Evolutionary conservation across 2,888 invertebrate species (phyloP).

Genomic region (Conistra vaccinii): DNA sequence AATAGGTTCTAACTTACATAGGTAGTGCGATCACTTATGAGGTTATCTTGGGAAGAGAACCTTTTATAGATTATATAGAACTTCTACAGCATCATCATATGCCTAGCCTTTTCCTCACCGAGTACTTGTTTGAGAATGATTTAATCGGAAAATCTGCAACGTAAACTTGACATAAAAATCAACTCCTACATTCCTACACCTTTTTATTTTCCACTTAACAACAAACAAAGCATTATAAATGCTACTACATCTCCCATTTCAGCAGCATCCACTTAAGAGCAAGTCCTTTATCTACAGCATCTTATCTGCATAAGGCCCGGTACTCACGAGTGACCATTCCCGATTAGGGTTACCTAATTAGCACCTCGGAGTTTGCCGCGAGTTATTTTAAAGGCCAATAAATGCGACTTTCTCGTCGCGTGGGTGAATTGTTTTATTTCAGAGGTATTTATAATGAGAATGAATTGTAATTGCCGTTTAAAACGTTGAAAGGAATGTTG

Average conservation of each 20-base stretch:
- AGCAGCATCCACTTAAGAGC: slow-evolving; percentile 43
- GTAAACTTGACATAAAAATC: background rate
- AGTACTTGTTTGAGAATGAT: too few species aligned
- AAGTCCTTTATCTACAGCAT: slow-evolving; percentile 58
- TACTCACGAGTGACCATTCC: slow-evolving; percentile 61
- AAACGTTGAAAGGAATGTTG: slow-evolving; percentile 18
- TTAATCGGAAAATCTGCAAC: background rate
- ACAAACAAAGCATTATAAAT: background rate
- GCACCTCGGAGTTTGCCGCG: slow-evolving; percentile 65
- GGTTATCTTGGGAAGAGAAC: background rate
- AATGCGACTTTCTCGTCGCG: slow-evolving; percentile 64
- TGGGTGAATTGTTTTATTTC: slow-evolving; percentile 55
- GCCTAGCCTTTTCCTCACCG: too few species aligned
- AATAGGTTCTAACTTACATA: background rate
- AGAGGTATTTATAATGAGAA: slow-evolving; percentile 55
- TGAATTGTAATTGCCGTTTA: slow-evolving; percentile 48
- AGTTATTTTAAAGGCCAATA: slow-evolving; percentile 68
- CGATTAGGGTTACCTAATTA: slow-evolving; percentile 74
- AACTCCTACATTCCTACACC: too few species aligned
- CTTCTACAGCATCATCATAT: too few species aligned
- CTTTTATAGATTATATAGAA: too few species aligned
- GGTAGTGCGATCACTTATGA: background rate
- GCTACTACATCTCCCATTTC: slow-evolving; percentile 21
- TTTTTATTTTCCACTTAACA: background rate
- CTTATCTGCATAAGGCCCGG: slow-evolving; percentile 61